These are phyloP conservation scores for Gallirallus australis DNA, from an alignment of 2,797 vertebrate species.

Conservation along the genomic window DNA sequence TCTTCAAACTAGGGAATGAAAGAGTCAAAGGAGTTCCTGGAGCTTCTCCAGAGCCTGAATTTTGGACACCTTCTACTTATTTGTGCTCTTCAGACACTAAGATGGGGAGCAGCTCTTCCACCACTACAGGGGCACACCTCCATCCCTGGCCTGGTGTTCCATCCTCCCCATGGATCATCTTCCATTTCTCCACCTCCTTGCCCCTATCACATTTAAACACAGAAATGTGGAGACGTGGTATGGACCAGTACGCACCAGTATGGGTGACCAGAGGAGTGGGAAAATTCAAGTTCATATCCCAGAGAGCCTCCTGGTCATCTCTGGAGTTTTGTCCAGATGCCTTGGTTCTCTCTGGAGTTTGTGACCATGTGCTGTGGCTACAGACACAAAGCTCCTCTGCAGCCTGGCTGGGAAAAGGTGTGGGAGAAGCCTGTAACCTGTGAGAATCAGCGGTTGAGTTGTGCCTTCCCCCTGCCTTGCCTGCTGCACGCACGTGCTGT, in stretches of 20 bases:
- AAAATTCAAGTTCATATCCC: not conserved
- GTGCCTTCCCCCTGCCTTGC: not conserved
- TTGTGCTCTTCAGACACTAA: not conserved
- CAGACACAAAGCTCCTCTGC: not conserved
- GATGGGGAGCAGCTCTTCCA: not conserved
- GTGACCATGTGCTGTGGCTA: not conserved
- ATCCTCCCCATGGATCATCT: not conserved
- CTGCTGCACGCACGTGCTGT: rapidly evolving
- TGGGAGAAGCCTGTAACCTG: not conserved
- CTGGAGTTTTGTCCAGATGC: not conserved
- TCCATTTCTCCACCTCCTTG: not conserved
- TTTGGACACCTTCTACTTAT: not conserved
- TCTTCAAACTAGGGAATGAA: not conserved
- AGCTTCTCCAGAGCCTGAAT: not conserved
- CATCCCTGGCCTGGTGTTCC: not conserved
- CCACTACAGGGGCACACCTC: not conserved
- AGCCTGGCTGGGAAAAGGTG: rapidly evolving
- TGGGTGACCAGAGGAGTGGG: not conserved
- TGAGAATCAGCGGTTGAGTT: not conserved
- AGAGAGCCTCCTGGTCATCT: not conserved
- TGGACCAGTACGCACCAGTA: not conserved
- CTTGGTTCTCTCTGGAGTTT: not conserved
- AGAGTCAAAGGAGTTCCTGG: not conserved
- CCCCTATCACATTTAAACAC: rapidly evolving
- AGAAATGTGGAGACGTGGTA: not conserved